These are phyloP conservation scores for Shargacucullia verbasci DNA, from an alignment of 2,888 invertebrate genomes.

Conservation along the genomic window DNA sequence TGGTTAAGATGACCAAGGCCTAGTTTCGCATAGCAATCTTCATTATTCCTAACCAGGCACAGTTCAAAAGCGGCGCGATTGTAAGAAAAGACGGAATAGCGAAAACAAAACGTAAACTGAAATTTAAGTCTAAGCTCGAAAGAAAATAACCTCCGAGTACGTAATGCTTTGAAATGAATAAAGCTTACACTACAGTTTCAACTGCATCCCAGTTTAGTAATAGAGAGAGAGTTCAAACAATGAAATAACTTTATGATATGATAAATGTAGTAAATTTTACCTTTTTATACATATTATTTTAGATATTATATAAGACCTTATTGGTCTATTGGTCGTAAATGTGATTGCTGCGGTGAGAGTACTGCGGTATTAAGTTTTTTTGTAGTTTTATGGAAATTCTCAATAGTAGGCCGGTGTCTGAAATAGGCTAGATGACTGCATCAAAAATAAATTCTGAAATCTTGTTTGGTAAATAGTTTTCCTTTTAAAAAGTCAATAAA, in stretches of 20 bases:
- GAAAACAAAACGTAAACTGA: constrained; percentile 39
- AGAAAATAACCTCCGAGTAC: constrained; percentile 18
- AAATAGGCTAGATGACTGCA: too few relatives aligned
- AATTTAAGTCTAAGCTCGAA: constrained; percentile 25
- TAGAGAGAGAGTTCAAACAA: neutral
- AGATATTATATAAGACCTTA: too few relatives aligned
- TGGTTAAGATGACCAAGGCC: constrained; percentile 1
- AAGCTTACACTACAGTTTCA: neutral
- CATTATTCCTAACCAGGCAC: constrained; percentile 22
- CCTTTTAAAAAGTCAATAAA: too few relatives aligned
- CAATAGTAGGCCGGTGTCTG: too few relatives aligned
- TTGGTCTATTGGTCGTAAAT: too few relatives aligned
- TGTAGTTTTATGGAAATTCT: too few relatives aligned
- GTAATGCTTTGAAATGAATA: constrained; percentile 13
- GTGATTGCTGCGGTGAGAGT: too few relatives aligned
- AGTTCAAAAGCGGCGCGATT: constrained; percentile 34
- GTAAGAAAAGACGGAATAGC: constrained; percentile 38
- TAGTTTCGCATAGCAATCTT: constrained; percentile 19
- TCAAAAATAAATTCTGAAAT: too few relatives aligned
- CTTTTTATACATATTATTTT: too few relatives aligned
- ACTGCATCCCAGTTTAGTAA: neutral
- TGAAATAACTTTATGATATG: constrained; percentile 11
- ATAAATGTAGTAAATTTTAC: too few relatives aligned
- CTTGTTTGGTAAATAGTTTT: too few relatives aligned
- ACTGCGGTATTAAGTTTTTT: too few relatives aligned